phyloP scores from a whole-genome alignment of 1,140 invertebrate species.

The Macrobrachium rosenbergii region DNA sequence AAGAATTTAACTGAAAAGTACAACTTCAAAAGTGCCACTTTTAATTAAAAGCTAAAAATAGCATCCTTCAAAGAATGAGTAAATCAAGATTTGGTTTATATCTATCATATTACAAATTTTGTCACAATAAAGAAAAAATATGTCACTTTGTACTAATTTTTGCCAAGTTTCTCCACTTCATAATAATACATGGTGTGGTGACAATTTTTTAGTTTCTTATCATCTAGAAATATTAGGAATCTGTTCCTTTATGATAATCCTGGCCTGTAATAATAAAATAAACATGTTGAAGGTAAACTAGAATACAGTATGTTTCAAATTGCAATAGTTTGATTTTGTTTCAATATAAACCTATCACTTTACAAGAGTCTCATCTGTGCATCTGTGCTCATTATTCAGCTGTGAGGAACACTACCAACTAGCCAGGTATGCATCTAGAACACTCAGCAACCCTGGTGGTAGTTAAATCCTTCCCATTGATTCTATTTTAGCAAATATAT shows the following conservation, averaged over 20 bases:
- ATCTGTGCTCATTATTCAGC: too few species aligned
- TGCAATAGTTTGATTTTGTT: too few species aligned
- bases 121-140: not conserved
- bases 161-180: conserved; percentile 49
- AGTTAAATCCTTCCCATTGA: too few species aligned
- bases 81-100: not conserved
- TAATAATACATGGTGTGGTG: conserved; percentile 55
- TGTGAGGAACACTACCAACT: too few species aligned
- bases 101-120: not conserved
- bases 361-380: too few species aligned
- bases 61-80: not conserved
- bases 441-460: too few species aligned
- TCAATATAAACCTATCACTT: too few species aligned
- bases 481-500: too few species aligned
- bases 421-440: too few species aligned
- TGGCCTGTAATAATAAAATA: conserved; percentile 24
- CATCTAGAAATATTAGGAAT: conserved; percentile 39
- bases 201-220: conserved; percentile 26
- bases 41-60: not conserved
- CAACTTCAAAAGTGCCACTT: not conserved
- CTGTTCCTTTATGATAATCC: conserved; percentile 38
- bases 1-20: not conserved
- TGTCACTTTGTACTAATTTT: conserved; percentile 26
- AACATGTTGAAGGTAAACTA: not conserved
- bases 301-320: not conserved